Base-by-base conservation (phyloP, 2,888 invertebrate species). In the Onthophagus sagittarius region DNA sequence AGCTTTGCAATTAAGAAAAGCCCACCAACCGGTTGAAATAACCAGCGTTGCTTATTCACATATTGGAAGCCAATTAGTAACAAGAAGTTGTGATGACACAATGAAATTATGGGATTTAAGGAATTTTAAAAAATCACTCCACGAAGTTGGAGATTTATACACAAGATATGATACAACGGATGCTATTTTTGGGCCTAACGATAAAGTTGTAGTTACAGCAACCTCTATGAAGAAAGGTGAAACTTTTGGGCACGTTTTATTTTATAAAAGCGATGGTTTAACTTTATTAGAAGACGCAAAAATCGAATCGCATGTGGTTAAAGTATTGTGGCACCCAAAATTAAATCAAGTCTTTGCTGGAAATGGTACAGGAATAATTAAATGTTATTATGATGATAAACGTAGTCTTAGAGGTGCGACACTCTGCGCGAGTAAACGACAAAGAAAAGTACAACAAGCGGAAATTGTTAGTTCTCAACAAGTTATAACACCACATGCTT, bases 321-420 rank as follows among this genome's bases (percentile, higher is more conserved):
- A 97, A 82, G 90, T 93, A 0, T 84, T 94, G 0, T 99, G 99
- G 99, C 99, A 99, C 86, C 95, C 99, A 0, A 96, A 97, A 83
- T 86, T 99, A n/a, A 99, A 99, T 83, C 99, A 99, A 84, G 91
- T 99, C 63, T 94, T 98, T 76, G 92, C 96, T 0, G 95, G 97
- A 0, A 94, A 95, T 78, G 96, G 96, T 0, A 95, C 97, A 83
- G 99, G 99, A 0, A 87, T 90, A 0, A 92, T 97, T 0, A 95
- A 96, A 80, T 93, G 97, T 72, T 96, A 93, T 82, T 99, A 98
- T 80, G 98, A 98, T 82, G 92, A 94, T 0, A 91, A 92, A 73
- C 89, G 91, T 64, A 98, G 97, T 81, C 88, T 95, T 73, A 88
- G 97, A 3, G 99, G 99, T 0, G 98, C 98, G 0, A 94, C 96